phyloP scores from a whole-genome alignment of 1,140 invertebrate genomes.

The Drosophila auraria region DNA sequence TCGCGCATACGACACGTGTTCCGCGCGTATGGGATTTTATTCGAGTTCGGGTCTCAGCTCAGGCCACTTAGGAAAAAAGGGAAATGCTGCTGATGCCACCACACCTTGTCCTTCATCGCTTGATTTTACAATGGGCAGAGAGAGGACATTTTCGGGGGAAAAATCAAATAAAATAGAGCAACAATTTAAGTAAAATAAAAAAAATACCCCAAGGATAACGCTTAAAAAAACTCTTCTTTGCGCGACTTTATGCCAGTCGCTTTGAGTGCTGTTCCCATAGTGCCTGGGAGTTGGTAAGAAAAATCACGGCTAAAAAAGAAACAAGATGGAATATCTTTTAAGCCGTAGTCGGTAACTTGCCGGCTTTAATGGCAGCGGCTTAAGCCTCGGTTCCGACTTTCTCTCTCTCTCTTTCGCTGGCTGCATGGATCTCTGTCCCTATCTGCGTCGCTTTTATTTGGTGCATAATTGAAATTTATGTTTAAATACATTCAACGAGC shows the following conservation, averaged over 20 bases:
- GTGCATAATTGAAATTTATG: slow-evolving; percentile 76
- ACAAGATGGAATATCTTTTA: slow-evolving; percentile 70
- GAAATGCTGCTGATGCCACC: slow-evolving; percentile 20
- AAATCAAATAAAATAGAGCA: neutral
- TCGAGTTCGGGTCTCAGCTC: slow-evolving; percentile 3
- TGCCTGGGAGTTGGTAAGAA: neutral
- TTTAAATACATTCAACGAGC: slow-evolving; percentile 74
- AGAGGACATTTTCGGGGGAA: too few relatives aligned
- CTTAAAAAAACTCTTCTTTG: too few relatives aligned
- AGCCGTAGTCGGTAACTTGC: slow-evolving; percentile 64
- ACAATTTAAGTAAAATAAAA: too few relatives aligned
- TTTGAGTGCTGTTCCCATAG: neutral
- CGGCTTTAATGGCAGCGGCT: slow-evolving; percentile 68
- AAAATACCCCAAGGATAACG: too few relatives aligned
- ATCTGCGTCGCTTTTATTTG: slow-evolving; percentile 50
- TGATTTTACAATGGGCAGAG: neutral
- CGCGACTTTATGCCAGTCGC: too few relatives aligned
- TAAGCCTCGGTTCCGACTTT: slow-evolving; percentile 17
- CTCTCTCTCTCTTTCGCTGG: neutral
- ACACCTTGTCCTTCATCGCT: neutral
- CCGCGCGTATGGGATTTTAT: slow-evolving; percentile 8
- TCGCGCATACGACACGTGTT: slow-evolving; percentile 29
- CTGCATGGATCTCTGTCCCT: neutral
- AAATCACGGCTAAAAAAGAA: slow-evolving; percentile 28
- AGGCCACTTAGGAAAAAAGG: slow-evolving; percentile 34